These are phyloP conservation scores for Sigmodon hispidus DNA, from an alignment of 2,113 vertebrate species.

Conservation along the genomic window DNA sequence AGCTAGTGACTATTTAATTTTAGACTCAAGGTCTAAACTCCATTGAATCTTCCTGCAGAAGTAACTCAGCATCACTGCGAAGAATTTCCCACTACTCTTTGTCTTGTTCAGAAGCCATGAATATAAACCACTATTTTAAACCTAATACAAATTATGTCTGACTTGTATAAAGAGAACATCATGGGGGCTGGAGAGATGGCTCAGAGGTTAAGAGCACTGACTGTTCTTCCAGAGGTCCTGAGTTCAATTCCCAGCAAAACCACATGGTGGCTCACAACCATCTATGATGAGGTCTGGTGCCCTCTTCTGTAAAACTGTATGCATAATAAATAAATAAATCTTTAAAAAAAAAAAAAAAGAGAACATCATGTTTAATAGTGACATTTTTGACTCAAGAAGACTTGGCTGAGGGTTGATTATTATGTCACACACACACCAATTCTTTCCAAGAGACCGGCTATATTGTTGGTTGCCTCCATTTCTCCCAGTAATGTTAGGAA, in stretches of 20 bases:
- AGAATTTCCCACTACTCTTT: slow-evolving; percentile 1
- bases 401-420: not conserved
- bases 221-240: no score
- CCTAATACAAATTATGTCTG: not conserved
- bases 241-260: no score
- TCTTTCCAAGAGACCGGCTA: not conserved
- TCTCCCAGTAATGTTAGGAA: not conserved
- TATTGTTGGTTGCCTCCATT: not conserved
- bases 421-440: fast-evolving
- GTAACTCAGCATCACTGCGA: not conserved
- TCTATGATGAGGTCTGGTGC: no score
- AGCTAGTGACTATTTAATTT: slow-evolving; percentile 45
- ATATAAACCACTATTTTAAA: not conserved
- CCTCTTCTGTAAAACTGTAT: no score
- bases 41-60: not conserved
- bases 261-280: no score
- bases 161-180: slow-evolving; percentile 14
- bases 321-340: no score
- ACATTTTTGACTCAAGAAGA: not conserved
- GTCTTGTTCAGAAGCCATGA: slow-evolving; percentile 36
- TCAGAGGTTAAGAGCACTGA: no score
- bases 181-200: no score
- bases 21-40: slow-evolving; percentile 35
- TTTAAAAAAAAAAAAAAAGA: no score
- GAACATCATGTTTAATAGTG: not conserved